Evolutionary conservation across 2,888 invertebrate species (phyloP), one percentile per base, ranked within the genome.

Genomic region (Flabesymbios commensalis): DNA sequence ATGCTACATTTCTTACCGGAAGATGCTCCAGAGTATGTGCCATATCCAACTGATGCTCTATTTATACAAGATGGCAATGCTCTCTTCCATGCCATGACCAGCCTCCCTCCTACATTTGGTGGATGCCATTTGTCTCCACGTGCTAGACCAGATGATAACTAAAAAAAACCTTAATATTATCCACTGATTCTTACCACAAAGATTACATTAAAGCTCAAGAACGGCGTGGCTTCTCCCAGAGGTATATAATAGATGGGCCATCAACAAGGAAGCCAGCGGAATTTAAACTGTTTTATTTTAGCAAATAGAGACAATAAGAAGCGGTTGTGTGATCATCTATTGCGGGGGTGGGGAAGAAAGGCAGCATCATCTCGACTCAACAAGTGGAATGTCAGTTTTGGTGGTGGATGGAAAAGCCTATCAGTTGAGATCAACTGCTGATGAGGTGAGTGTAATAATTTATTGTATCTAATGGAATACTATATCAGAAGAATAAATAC

Each of bases 1-100:
- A 28, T 63, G 19, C 42, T 63, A 24, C 54, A 63, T 53, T 28
- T 17, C n/a, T n/a, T n/a, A n/a, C n/a, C n/a, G n/a, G n/a, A n/a
- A n/a, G n/a, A n/a, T n/a, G n/a, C n/a, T n/a, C n/a, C n/a, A n/a
- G n/a, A n/a, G n/a, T n/a, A n/a, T n/a, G n/a, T n/a, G n/a, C n/a
- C n/a, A n/a, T n/a, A n/a, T n/a, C n/a, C n/a, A n/a, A n/a, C n/a
- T n/a, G n/a, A n/a, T n/a, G n/a, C n/a, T n/a, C n/a, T n/a, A n/a
- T n/a, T n/a, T n/a, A n/a, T n/a, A n/a, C 43, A 59, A 33, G 59
- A 59, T 59, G 59, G 53, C 54, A 59, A 31, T 28, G 59, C 59
- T n/a, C 59, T 53, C 5, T 54, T 53, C 36, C 59, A 59, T 31
- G 22, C 39, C 31, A 45, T 59, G 17, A 19, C 45, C 22, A 59